phyloP scores from a whole-genome alignment of 2,797 vertebrate species.

The Ataeniobius toweri region DNA sequence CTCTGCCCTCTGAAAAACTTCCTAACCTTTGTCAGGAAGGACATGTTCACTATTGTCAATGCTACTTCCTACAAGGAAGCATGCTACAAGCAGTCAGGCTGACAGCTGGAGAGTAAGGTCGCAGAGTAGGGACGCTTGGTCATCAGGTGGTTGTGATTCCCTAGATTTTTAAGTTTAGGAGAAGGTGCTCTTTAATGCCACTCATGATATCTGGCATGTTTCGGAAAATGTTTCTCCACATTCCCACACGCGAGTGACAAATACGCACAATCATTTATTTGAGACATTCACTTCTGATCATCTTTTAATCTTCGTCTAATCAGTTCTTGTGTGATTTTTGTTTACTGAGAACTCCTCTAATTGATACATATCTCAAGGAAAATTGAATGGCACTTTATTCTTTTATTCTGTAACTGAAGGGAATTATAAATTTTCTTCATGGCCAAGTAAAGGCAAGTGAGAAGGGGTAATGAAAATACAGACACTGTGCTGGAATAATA shows the following conservation, averaged over 20 bases:
- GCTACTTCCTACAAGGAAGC: conserved; percentile 90
- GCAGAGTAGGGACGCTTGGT: not conserved
- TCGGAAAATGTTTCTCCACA: conserved; percentile 24
- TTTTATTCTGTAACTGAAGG: conserved; percentile 41
- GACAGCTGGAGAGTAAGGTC: conserved; percentile 32
- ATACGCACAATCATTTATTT: conserved; percentile 11
- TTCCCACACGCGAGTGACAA: conserved; percentile 20
- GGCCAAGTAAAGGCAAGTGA: conserved; percentile 24
- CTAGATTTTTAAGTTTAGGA: conserved; percentile 43
- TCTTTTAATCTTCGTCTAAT: not conserved
- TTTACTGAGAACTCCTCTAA: conserved; percentile 29
- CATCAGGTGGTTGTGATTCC: conserved; percentile 26
- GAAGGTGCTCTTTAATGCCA: conserved; percentile 42
- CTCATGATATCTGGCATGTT: conserved; percentile 35
- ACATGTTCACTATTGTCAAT: conserved; percentile 90
- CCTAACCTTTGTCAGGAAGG: conserved; percentile 87
- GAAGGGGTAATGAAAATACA: conserved; percentile 36
- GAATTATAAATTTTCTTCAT: conserved; percentile 34
- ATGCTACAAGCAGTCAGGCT: conserved; percentile 77
- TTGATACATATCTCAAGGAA: conserved; percentile 28
- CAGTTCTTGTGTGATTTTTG: conserved; percentile 18
- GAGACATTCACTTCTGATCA: conserved; percentile 25
- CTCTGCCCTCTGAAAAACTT: conserved; percentile 94
- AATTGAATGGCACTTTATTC: conserved; percentile 72
- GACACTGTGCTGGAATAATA: conserved; percentile 43